Base-by-base conservation (phyloP, 2,113 vertebrate species). In the Callopanchax toddi region DNA sequence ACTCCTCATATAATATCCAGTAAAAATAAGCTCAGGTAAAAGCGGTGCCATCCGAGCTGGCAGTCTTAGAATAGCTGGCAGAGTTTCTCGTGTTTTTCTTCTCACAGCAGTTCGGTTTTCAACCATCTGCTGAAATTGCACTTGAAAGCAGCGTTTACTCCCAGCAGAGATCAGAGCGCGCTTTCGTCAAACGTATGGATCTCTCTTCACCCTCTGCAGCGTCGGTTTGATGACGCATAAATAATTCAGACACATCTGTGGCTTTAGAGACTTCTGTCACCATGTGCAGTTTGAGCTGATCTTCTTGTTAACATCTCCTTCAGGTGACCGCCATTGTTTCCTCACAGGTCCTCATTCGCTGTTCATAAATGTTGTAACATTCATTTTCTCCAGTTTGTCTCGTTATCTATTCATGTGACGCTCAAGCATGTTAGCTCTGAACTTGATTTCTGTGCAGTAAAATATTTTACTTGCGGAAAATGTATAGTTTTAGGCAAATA, bases 21-120 rank as follows among this genome's bases (percentile, higher is more conserved):
- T 62, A 51, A 60, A 77, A 76, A 73, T 20, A 54, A 18, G 45
- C 57, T 58, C 60, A 67, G 63, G 67, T 79, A 44, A 53, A 66
- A 48, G 22, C 9, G 17, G 0, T 20, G 21, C 26, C 25, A 64
- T 76, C 46, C n/a, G 2, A 37, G 51, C 20, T 53, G 67, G 67
- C 78, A 79, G 60, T 44, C 71, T 61, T 62, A 48, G 79, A 67
- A 52, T 59, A 54, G 76, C 20, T 82, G 79, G 68, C 59, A 48
- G 53, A 56, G 11, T 29, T 64, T 49, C 60, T 53, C 56, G 9
- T 63, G 77, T 48, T 43, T 74, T 60, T 18, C 67, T 64, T 60
- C 50, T 56, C 53, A 25, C 53, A 60, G 22, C 17, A 42, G 55
- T 53, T 56, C 20, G 16, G 16, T 71, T 50, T 46, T 42, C 37